phyloP scores from a whole-genome alignment of 2,888 invertebrate genomes.

The Malacosoma neustria region DNA sequence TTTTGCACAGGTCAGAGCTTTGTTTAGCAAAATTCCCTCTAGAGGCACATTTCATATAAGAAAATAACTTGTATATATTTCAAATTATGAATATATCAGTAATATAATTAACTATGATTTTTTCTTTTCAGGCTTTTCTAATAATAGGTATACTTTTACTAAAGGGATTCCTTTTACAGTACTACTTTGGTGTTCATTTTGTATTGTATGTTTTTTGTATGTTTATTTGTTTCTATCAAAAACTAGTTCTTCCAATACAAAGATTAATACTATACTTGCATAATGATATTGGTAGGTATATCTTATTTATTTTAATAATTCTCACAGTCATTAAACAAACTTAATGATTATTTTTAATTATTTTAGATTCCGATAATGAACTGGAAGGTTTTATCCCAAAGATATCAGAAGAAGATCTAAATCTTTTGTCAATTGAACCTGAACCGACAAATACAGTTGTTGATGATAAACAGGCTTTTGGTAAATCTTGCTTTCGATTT shows the following conservation, averaged over 20 bases:
- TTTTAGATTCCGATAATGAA: slow-evolving; percentile 59
- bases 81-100: too few relatives aligned
- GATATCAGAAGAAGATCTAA: slow-evolving; percentile 48
- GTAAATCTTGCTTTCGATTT: too few relatives aligned
- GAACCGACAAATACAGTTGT: slow-evolving; percentile 28
- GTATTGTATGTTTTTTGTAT: slow-evolving; percentile 42
- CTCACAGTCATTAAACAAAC: too few relatives aligned
- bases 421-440: slow-evolving; percentile 53
- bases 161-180: slow-evolving; percentile 40
- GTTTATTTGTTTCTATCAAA: slow-evolving; percentile 36
- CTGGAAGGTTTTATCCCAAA: slow-evolving; percentile 60
- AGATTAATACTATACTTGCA: slow-evolving; percentile 41
- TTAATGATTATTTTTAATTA: slow-evolving; percentile 2
- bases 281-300: slow-evolving; percentile 55
- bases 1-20: too few relatives aligned
- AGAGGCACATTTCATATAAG: too few relatives aligned
- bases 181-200: slow-evolving; percentile 49
- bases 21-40: too few relatives aligned
- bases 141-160: slow-evolving; percentile 47
- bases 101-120: not conserved
- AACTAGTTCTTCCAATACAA: slow-evolving; percentile 39
- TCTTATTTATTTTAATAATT: too few relatives aligned
- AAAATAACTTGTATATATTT: too few relatives aligned
- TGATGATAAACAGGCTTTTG: slow-evolving; percentile 57
- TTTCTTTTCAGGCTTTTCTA: slow-evolving; percentile 56